phyloP scores from a whole-genome alignment of 2,797 vertebrate genomes.

The Onychomys leucogaster region DNA sequence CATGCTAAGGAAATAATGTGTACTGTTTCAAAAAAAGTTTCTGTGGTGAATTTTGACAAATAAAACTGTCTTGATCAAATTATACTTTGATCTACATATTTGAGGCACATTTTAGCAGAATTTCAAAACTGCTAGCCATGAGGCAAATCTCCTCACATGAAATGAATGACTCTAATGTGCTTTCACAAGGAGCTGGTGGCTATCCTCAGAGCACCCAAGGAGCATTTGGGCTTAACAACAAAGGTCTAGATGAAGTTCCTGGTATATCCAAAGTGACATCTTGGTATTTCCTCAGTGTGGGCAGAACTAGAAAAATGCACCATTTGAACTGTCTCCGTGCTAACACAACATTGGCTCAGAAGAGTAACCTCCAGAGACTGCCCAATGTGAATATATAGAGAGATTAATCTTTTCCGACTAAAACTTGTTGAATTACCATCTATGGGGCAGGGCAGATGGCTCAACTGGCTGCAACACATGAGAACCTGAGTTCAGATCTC shows the following conservation, averaged over 20 bases:
- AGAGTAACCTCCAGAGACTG: neutral
- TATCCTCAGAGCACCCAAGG: conserved; percentile 32
- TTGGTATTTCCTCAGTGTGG: neutral
- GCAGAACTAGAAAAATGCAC: conserved; percentile 22
- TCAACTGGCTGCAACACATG: neutral
- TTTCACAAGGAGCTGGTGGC: conserved; percentile 50
- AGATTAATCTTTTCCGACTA: conserved; percentile 12
- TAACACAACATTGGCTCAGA: conserved; percentile 15
- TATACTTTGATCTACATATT: conserved; percentile 50
- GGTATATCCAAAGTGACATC: neutral
- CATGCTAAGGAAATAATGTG: conserved; percentile 60
- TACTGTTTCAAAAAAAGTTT: conserved; percentile 38
- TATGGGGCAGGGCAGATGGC: neutral
- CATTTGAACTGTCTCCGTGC: neutral
- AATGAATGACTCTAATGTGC: conserved; percentile 10
- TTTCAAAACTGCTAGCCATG: conserved; percentile 53
- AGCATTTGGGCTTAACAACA: conserved; percentile 51
- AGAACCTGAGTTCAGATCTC: neutral
- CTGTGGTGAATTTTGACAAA: conserved; percentile 41
- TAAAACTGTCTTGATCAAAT: conserved; percentile 63
- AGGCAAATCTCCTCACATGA: conserved; percentile 38
- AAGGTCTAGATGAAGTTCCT: conserved; percentile 28
- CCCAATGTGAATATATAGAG: neutral
- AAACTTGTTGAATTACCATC: conserved; percentile 39
- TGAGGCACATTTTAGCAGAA: conserved; percentile 58